Base-by-base conservation (phyloP, 2,888 invertebrate species). In the Camptogramma bilineatum region DNA sequence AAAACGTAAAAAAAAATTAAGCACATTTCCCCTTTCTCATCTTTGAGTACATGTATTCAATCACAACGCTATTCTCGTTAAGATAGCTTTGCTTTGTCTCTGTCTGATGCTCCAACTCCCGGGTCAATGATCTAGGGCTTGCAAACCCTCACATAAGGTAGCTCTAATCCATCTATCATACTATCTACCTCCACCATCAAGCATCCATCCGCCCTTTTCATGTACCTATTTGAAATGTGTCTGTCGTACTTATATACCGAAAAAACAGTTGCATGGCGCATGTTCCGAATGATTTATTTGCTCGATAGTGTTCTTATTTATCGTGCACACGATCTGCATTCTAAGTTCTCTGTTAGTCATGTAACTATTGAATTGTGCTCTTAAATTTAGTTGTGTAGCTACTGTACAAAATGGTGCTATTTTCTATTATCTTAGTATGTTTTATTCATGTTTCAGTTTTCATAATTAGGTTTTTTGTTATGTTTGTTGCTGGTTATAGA, bases 221-320 rank as follows among this genome's bases (percentile, higher is more conserved):
- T 72, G 73, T 74, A 62, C 54, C 64, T 60, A 65, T 70, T 68
- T 61, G 52, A 73, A 66, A 66, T 66, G 66, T 62, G 56, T 60
- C 56, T 59, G 52, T 64, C 44, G 57, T 63, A 48, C 34, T 28
- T 53, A 55, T 54, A 16, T 50, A 57, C 48, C 34, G 34, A 50
- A 52, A 57, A 66, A 64, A 65, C 56, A 56, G 64, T 66, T 63
- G 64, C 21, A 46, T 53, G 16, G 48, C 21, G 54, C 72, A 64
- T 73, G 73, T 50, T 60, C 44, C 16, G 73, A 71, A 71, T 73
- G 59, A 64, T 70, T 67, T 64, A 50, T 55, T 51, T 61, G 58
- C 55, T 52, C 53, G 64, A 66, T 66, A 60, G 61, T 64, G 66
- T 63, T 64, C 58, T 48, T 55, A 63, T 69, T 68, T 68, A 59